Conservation (phyloP, 1,140 invertebrate genomes). For the Musca domestica region DNA sequence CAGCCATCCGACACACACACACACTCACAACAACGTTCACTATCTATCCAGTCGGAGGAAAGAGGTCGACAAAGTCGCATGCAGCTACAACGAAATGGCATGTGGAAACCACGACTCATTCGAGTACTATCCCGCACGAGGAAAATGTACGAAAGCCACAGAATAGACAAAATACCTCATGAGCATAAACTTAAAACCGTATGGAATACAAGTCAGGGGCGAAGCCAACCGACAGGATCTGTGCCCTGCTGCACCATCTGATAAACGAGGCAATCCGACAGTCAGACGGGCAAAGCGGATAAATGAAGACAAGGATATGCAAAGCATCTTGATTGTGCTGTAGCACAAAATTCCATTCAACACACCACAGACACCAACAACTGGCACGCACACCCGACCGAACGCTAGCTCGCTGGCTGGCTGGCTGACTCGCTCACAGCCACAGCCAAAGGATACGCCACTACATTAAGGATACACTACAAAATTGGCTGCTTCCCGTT, state of each 20-base stretch:
- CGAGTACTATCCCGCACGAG: background rate
- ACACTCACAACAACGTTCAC: too few relatives aligned
- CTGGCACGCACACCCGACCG: too few relatives aligned
- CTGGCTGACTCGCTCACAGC: too few relatives aligned
- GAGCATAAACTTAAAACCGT: background rate
- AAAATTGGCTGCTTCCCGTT: constrained; percentile 18
- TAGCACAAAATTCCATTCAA: background rate
- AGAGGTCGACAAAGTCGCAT: background rate
- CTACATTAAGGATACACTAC: constrained; percentile 4
- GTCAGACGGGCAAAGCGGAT: background rate
- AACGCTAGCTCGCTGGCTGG: too few relatives aligned
- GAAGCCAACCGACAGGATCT: too few relatives aligned
- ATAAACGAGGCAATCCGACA: background rate
- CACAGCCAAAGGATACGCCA: background rate
- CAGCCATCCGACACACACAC: too few relatives aligned
- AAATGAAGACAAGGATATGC: too few relatives aligned
- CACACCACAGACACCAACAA: background rate
- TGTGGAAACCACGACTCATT: background rate
- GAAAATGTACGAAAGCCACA: background rate
- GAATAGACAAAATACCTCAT: constrained; percentile 1
- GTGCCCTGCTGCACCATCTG: too few relatives aligned
- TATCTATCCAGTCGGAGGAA: too few relatives aligned
- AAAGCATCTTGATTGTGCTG: too few relatives aligned
- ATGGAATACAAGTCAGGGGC: background rate
- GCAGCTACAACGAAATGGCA: background rate